Evolutionary conservation across 1,140 invertebrate genomes (phyloP).

Genomic region (Caenorhabditis inopinata): DNA sequence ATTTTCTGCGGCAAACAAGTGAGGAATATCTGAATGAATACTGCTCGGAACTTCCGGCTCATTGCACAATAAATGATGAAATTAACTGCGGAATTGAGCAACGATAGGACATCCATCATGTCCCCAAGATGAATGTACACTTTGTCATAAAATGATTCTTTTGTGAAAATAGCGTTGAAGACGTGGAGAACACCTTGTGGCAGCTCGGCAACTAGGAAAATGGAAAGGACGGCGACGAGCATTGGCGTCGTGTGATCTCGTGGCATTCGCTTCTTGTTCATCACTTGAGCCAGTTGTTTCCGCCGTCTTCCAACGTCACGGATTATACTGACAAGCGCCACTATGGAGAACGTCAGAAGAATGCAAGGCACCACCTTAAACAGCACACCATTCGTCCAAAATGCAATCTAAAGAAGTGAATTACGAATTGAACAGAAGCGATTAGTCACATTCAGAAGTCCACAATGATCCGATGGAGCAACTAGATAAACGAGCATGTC

Average conservation of each 20-base stretch:
- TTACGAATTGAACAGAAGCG: neutral
- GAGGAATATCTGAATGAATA: slow-evolving; percentile 70
- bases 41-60: slow-evolving; percentile 85
- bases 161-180: slow-evolving; percentile 65
- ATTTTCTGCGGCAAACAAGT: slow-evolving; percentile 42
- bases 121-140: slow-evolving; percentile 75
- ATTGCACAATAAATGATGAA: slow-evolving; percentile 91
- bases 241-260: slow-evolving; percentile 78
- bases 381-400: slow-evolving; percentile 66
- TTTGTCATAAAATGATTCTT: slow-evolving; percentile 63
- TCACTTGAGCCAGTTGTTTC: slow-evolving; percentile 65
- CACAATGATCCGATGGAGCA: slow-evolving; percentile 34
- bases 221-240: slow-evolving; percentile 80
- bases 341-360: slow-evolving; percentile 68
- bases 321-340: slow-evolving; percentile 68
- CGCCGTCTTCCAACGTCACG: slow-evolving; percentile 66
- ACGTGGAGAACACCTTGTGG: slow-evolving; percentile 72
- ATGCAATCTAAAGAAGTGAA: slow-evolving; percentile 55
- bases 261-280: slow-evolving; percentile 64
- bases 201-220: slow-evolving; percentile 84
- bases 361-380: slow-evolving; percentile 68
- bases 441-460: slow-evolving; percentile 19
- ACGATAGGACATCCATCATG: slow-evolving; percentile 84
- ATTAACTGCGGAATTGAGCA: slow-evolving; percentile 87
- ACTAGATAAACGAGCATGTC: slow-evolving; percentile 2